Percentiles rank a stretch among this genome's conserved stretches.
phyloP scores from a whole-genome alignment of 2,113 vertebrate species.

The Myiopsitta monachus region DNA sequence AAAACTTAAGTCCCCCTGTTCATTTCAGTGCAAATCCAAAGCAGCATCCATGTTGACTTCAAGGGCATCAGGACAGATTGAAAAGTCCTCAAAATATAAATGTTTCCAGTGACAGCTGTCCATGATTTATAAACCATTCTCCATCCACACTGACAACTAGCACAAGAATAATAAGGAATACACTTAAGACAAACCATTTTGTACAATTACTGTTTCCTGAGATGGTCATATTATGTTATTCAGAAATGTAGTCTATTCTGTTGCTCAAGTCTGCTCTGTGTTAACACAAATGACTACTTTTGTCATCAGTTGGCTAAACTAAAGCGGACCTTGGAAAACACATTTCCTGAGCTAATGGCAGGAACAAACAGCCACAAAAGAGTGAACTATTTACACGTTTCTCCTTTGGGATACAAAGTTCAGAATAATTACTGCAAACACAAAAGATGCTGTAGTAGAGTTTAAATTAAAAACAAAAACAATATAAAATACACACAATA shows the following conservation, averaged over 20 bases:
- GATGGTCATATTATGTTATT: background rate
- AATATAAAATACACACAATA: background rate
- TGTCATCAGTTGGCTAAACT: conserved; percentile 12
- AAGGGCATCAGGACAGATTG: background rate
- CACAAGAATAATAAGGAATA: background rate
- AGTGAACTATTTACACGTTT: conserved; percentile 33
- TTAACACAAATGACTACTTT: conserved; percentile 15
- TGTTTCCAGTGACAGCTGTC: background rate
- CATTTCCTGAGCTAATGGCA: conserved; percentile 43
- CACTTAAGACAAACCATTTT: background rate
- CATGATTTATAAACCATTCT: background rate
- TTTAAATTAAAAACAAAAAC: conserved; percentile 59
- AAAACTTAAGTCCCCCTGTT: background rate
- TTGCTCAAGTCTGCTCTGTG: background rate
- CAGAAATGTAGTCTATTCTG: background rate
- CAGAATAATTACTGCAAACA: conserved; percentile 25
- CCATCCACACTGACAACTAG: background rate
- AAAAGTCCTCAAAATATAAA: background rate
- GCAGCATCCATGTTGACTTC: background rate
- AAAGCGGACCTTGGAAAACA: conserved; percentile 30
- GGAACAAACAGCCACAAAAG: conserved; percentile 33
- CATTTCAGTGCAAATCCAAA: background rate
- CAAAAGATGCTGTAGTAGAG: conserved; percentile 10
- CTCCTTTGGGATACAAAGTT: conserved; percentile 50
- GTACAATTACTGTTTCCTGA: conserved; percentile 10